Evolutionary conservation across 2,113 vertebrate species (phyloP).

Genomic region (Phyllopteryx taeniolatus): DNA sequence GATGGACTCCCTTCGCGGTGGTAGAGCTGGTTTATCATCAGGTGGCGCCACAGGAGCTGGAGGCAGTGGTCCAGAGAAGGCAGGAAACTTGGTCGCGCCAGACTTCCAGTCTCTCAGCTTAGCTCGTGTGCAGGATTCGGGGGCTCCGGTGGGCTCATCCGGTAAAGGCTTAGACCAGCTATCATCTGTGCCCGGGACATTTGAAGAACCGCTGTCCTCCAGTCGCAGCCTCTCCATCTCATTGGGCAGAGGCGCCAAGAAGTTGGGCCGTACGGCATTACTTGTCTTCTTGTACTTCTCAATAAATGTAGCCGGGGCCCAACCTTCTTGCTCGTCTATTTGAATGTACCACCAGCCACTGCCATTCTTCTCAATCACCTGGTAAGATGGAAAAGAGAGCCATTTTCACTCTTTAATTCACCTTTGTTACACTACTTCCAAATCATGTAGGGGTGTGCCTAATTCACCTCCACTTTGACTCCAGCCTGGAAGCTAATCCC

Average conservation of each 20-base stretch:
- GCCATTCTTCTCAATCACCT: conserved; percentile 97
- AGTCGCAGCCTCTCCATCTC: conserved; percentile 85
- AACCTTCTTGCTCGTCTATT: conserved; percentile 96
- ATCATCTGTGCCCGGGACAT: conserved; percentile 62
- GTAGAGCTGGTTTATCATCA: conserved; percentile 93
- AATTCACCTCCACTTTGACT: conserved; percentile 91
- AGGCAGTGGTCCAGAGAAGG: conserved; percentile 59
- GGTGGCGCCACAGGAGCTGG: conserved; percentile 71
- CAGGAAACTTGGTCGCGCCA: conserved; percentile 57
- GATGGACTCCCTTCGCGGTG: conserved; percentile 90
- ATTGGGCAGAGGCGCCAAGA: conserved; percentile 86
- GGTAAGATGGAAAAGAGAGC: neutral
- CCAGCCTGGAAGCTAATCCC: conserved; percentile 98
- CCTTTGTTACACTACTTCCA: neutral
- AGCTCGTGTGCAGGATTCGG: conserved; percentile 72
- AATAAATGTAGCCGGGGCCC: conserved; percentile 94
- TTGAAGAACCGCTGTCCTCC: conserved; percentile 55
- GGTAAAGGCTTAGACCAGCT: conserved; percentile 86
- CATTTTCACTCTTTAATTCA: neutral
- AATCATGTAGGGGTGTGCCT: neutral
- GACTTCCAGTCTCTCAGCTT: conserved; percentile 88
- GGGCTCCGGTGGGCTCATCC: conserved; percentile 77
- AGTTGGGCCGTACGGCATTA: conserved; percentile 87
- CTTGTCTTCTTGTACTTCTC: conserved; percentile 99
- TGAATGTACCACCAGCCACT: conserved; percentile 99